Percentiles rank a stretch among this genome's conserved stretches.
phyloP scores from a whole-genome alignment of 2,113 vertebrate species.

The Tautogolabrus adspersus region DNA sequence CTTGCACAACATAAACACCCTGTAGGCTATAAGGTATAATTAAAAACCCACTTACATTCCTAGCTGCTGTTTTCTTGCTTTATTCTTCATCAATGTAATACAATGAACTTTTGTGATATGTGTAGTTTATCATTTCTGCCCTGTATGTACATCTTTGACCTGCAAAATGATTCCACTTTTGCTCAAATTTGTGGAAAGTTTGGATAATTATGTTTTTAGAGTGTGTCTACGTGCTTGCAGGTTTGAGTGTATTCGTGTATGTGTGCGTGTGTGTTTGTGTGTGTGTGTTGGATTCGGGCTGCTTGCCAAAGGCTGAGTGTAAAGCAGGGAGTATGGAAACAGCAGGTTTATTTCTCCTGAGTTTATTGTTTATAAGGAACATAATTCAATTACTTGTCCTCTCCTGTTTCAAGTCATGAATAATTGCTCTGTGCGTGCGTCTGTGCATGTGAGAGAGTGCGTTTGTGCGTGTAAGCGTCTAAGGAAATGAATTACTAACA shows the following conservation, averaged over 20 bases:
- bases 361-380: conserved; percentile 72
- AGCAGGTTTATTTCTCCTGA: conserved; percentile 65
- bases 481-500: conserved; percentile 77
- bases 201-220: not conserved
- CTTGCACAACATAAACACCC: too few relatives aligned
- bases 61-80: too few relatives aligned
- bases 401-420: conserved; percentile 74
- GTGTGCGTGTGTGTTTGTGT: conserved; percentile 9
- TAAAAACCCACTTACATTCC: too few relatives aligned
- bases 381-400: conserved; percentile 80
- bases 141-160: not conserved
- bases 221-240: not conserved
- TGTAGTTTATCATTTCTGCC: not conserved
- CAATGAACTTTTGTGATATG: too few relatives aligned
- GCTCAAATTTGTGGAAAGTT: not conserved
- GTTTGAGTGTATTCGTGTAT: not conserved
- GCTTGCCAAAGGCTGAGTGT: conserved; percentile 48
- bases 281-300: conserved; percentile 16
- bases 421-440: conserved; percentile 57
- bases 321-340: conserved; percentile 52
- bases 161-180: not conserved
- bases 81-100: too few relatives aligned
- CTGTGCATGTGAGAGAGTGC: conserved; percentile 15
- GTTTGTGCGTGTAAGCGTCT: conserved; percentile 32
- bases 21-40: too few relatives aligned